Base-by-base conservation (phyloP, 2,113 vertebrate species). In the Menidia beryllina region DNA sequence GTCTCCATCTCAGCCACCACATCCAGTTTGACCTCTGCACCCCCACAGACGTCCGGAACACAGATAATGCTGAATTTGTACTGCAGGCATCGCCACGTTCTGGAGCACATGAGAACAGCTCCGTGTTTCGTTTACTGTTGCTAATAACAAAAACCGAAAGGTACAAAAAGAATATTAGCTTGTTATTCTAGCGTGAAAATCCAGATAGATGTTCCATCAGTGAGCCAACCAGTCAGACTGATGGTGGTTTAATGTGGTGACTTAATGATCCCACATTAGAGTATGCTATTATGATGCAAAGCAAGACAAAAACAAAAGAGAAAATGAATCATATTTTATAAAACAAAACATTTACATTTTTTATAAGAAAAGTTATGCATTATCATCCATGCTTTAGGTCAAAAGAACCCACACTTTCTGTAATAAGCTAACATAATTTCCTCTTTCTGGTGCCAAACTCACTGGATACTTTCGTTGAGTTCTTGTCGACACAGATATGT, bases 1-100 rank as follows among this genome's bases (percentile, higher is more conserved):
- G 79, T 69, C 80, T 75, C 79, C 41, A 19, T 79, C 71, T 65
- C 53, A 55, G 74, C 51, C 0, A 15, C 52, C 69, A 70, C 69
- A 51, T 47, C 48, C 66, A 64, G 10, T 14, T 19, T 52, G 67
- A 82, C 82, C 75, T 51, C 39, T 21, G 9, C 5, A 14, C 59
- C 48, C 24, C 66, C 53, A 56, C 57, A 67, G 49, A 73, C 27
- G 27, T 52, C 75, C 7, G 5, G 48, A 51, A 75, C 50, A 49
- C 50, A n/a, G 61, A 71, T 45, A 20, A 45, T 0, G 50, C 19
- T 27, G 57, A 4, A 4, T 72, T 67, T 41, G 41, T 49, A 21
- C 36, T 45, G 17, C 41, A 53, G 5, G 51, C 21, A 24, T 62
- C 57, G 30, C 48, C 39, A 51, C 17, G 17, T 83, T 71, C 65